Evolutionary conservation across 2,888 invertebrate species (phyloP), one percentile per base, ranked within the genome.

Genomic region (Dilophus febrilis): DNA sequence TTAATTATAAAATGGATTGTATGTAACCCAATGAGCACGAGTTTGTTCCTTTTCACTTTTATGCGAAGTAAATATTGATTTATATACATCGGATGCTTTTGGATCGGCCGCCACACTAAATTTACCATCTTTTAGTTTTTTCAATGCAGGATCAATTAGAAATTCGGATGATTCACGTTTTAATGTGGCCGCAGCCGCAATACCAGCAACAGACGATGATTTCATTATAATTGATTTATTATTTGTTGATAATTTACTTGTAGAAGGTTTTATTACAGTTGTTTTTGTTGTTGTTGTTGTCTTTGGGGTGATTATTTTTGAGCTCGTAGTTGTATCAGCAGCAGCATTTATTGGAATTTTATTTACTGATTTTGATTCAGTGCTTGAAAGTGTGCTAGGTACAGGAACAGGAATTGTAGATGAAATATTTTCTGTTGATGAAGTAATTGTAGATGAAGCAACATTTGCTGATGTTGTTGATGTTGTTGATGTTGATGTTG

Each of bases 11-110:
- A 87, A 87, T 37, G 97, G 97, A 69, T 97, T 97, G 53, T 90
- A 94, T 0, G 97, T 97, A 40, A 97, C 79, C 98, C 97, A 98
- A 58, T 97, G 94, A 2, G 91, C 91, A 49, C 83, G 76, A 34
- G 77, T 71, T 58, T 95, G 91, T 39, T 82, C 77, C 51, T 83
- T 72, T 41, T 94, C 95, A 40, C 74, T 78, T 53, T 82, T 73
- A 55, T 91, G 91, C 8, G 83, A 75, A 0, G 94, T 97, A 55
- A 98, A 98, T 38, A 98, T 60, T 3, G 94, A 94, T 60, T 97
- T 98, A 56, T 84, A 91, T 0, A 90, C 90, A 60, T 86, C 82
- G 43, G 83, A 82, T 5, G 81, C 82, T 50, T 80, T 83, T 0
- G 91, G 87, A 64, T 97, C 94, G 43, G 83, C 77, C 1, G 92